Conservation (phyloP, 92 coral and sea anemone genomes). For the Galaxea fascicularis region DNA sequence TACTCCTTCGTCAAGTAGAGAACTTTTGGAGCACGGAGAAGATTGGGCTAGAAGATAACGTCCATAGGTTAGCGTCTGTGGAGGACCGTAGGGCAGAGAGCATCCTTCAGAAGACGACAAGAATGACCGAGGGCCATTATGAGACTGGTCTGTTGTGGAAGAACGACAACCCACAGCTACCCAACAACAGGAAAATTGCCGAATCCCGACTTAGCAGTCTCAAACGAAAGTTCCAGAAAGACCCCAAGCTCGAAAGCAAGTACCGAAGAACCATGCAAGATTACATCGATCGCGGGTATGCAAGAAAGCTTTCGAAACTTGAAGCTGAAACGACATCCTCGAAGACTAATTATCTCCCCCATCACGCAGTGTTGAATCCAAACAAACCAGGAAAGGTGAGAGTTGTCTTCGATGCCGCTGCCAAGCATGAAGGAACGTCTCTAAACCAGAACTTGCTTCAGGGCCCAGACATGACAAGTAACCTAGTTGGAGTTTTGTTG, state of each 20-base stretch:
- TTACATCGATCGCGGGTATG: conserved; percentile 19
- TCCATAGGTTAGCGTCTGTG: conserved; percentile 1
- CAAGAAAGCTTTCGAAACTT: conserved; percentile 12
- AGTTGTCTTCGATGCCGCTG: conserved; percentile 5
- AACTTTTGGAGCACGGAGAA: conserved; percentile 29
- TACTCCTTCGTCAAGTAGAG: conserved; percentile 7
- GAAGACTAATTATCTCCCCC: conserved; percentile 23
- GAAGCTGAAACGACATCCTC: not conserved
- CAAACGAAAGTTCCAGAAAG: conserved; percentile 9
- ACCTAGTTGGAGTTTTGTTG: not conserved
- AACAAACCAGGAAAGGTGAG: conserved; percentile 11
- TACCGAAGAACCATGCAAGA: conserved; percentile 29
- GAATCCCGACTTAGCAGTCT: conserved; percentile 23
- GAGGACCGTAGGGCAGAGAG: conserved; percentile 36
- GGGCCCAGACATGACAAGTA: no score
- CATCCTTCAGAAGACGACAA: conserved; percentile 11
- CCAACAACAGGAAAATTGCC: conserved; percentile 24
- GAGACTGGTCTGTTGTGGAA: conserved; percentile 32
- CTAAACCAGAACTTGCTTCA: conserved; percentile 36
- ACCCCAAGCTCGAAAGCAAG: not conserved
- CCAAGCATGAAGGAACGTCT: conserved; percentile 18
- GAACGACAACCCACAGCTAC: conserved; percentile 4
- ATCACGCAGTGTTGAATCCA: not conserved
- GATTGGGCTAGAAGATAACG: conserved; percentile 2
- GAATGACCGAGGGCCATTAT: conserved; percentile 27